These are phyloP conservation scores for Desmodus rotundus DNA, from an alignment of 2,113 vertebrate species.

Conservation along the genomic window DNA sequence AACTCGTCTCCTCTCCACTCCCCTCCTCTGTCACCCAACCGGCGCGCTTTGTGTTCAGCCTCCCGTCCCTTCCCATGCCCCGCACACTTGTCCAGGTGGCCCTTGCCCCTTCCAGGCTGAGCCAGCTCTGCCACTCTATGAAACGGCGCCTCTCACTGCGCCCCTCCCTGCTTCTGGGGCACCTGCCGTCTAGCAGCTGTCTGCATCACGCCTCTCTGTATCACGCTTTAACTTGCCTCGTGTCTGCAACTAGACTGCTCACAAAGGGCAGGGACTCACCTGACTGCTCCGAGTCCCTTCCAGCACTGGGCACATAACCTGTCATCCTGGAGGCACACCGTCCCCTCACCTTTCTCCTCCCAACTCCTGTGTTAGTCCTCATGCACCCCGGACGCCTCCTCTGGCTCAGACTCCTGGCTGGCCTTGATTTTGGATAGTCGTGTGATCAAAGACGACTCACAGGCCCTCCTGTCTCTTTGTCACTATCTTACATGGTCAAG, in stretches of 20 bases:
- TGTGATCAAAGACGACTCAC: neutral
- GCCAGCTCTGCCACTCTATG: neutral
- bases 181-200: neutral
- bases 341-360: neutral
- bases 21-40: neutral
- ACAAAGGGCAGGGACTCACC: neutral
- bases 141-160: neutral
- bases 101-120: neutral
- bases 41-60: neutral
- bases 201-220: neutral
- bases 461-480: neutral
- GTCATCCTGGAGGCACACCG: accelerated
- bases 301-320: neutral
- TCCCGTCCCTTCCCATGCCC: neutral
- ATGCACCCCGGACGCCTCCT: too few species aligned
- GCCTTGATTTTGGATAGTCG: neutral
- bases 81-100: neutral
- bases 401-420: neutral
- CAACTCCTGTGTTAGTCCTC: neutral
- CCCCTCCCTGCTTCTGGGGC: neutral
- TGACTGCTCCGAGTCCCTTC: neutral
- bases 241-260: neutral
- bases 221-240: neutral
- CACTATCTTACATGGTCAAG: neutral
- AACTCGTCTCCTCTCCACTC: accelerated